Evolutionary conservation across 2,888 invertebrate genomes (phyloP).

Genomic region (Campopleginae sp.): DNA sequence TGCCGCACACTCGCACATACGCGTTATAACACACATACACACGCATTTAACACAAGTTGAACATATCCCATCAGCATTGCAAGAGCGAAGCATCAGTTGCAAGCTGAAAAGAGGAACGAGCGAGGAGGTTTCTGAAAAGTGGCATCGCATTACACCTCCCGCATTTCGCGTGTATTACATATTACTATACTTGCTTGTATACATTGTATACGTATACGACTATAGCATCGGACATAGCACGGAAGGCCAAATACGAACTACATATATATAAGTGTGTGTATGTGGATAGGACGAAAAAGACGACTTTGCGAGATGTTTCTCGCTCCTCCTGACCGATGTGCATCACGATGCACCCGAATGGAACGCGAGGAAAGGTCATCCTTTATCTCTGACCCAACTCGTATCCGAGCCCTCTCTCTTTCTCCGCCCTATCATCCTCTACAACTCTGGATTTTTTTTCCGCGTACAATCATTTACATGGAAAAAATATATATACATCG

Average conservation of each 20-base stretch:
- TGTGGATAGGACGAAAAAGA: conserved; percentile 39
- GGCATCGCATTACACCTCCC: conserved; percentile 73
- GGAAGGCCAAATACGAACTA: conserved; percentile 25
- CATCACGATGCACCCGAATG: conserved; percentile 73
- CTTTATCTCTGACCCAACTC: conserved; percentile 70
- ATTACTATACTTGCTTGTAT: conserved; percentile 41
- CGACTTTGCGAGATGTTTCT: conserved; percentile 67
- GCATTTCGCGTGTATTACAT: conserved; percentile 51
- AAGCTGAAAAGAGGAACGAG: conserved; percentile 67
- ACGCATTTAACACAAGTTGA: conserved; percentile 36
- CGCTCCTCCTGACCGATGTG: conserved; percentile 71
- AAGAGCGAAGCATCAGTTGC: conserved; percentile 48
- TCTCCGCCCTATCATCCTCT: conserved; percentile 5
- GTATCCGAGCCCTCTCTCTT: conserved; percentile 34
- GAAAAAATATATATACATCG: conserved; percentile 11
- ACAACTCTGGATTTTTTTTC: conserved; percentile 33
- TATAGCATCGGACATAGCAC: conserved; percentile 25
- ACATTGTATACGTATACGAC: conserved; percentile 34
- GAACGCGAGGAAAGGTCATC: conserved; percentile 73
- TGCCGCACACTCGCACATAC: conserved; percentile 46
- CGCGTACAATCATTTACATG: conserved; percentile 39
- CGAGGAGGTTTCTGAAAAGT: conserved; percentile 68
- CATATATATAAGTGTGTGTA: neutral
- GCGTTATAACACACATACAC: conserved; percentile 16
- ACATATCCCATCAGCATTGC: conserved; percentile 40